Evolutionary conservation across 2,797 vertebrate genomes (phyloP).

Genomic region (Muscicapa comitata): DNA sequence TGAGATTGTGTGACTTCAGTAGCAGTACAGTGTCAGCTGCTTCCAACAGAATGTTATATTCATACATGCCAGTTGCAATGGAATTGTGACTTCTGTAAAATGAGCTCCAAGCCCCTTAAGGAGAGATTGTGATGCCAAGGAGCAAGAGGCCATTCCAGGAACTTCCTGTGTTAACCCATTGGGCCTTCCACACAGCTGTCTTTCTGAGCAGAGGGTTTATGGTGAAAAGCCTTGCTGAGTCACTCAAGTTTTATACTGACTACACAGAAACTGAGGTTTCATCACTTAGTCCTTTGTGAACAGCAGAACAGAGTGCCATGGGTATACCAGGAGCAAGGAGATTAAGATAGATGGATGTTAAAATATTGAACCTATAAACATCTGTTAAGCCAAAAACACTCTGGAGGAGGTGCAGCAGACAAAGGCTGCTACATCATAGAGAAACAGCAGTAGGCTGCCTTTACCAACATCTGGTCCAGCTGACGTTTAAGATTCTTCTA

Average conservation of each 20-base stretch:
- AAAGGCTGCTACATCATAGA: background rate
- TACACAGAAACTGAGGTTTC: background rate
- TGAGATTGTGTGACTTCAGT: background rate
- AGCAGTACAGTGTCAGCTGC: background rate
- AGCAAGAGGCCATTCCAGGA: background rate
- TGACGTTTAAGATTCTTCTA: constrained; percentile 22
- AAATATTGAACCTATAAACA: constrained; percentile 37
- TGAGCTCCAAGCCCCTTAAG: background rate
- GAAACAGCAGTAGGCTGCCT: constrained; percentile 19
- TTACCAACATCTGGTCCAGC: constrained; percentile 38
- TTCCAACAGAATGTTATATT: background rate
- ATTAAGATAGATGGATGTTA: constrained; percentile 48
- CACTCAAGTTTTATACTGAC: background rate
- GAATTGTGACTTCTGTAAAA: background rate
- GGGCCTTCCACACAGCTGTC: background rate
- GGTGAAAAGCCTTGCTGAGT: background rate
- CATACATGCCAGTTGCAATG: background rate
- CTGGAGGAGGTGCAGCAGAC: constrained; percentile 9
- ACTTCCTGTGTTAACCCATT: background rate
- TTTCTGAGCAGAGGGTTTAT: background rate
- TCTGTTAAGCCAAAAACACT: constrained; percentile 51
- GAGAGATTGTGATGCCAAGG: background rate
- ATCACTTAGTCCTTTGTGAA: background rate
- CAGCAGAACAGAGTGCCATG: background rate
- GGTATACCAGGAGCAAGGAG: background rate